These are phyloP conservation scores for Actenoides hombroni DNA, from an alignment of 2,113 vertebrate genomes.

Conservation along the genomic window DNA sequence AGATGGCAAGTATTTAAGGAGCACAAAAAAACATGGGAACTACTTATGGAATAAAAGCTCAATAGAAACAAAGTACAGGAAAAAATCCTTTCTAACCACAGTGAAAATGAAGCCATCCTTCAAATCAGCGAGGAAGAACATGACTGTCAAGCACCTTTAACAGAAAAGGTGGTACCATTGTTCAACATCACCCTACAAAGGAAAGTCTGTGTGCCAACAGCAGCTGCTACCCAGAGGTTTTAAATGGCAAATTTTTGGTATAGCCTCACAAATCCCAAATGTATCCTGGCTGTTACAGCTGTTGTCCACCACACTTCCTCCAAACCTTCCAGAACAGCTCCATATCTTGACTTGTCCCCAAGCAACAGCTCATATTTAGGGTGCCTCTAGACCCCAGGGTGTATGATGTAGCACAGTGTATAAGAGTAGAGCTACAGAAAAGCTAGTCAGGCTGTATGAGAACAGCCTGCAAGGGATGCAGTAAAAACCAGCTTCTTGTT, in stretches of 20 bases:
- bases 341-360: rapidly evolving
- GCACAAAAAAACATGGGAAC: neutral
- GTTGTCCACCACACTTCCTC: neutral
- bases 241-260: neutral
- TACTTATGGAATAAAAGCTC: neutral
- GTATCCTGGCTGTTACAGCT: neutral
- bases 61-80: neutral
- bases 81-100: neutral
- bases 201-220: neutral
- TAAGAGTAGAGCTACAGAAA: neutral
- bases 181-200: neutral
- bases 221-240: neutral
- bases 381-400: neutral
- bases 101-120: neutral
- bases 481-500: neutral
- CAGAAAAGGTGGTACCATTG: neutral
- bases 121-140: neutral
- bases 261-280: neutral
- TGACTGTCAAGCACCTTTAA: neutral
- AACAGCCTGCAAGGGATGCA: neutral
- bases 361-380: neutral
- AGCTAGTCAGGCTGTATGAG: neutral
- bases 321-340: neutral
- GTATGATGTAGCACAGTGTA: too few species aligned
- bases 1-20: neutral